Base-by-base conservation (phyloP, 2,113 vertebrate genomes). In the Bos taurus region DNA sequence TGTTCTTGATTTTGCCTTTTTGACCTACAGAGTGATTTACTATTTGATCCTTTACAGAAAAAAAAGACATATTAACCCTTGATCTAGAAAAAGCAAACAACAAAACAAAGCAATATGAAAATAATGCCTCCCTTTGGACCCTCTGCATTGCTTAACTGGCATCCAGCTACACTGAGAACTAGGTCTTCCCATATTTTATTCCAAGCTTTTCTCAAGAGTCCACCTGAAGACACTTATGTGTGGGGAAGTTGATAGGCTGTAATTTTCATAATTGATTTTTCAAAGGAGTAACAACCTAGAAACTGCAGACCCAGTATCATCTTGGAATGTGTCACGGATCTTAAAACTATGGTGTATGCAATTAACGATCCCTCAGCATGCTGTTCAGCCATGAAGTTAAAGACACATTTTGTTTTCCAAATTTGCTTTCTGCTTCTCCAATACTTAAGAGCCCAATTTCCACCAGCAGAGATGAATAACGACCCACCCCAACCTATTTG, bases 391-490 rank as follows among this genome's bases (percentile, higher is more conserved):
- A 64, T 36, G 46, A 97, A 94, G 94, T 10, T 9, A 88, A 90
- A 67, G 95, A 95, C 80, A 11, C 26, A 56, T 56, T 96, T 98
- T 97, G 88, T 94, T 97, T 98, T 98, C 97, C 81, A 43, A 97
- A 96, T 97, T 93, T 93, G 77, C 91, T 98, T 97, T 97, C 95
- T 95, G 97, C 97, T 97, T 98, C 96, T 84, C 83, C 95, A 94
- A 15, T 93, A 90, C 92, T 98, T 98, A 96, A 25, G 56, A 97
- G 98, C 97, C 93, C 97, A 94, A 74, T 98, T 98, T 98, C 95
- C 97, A 80, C 77, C 97, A 96, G 95, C 85, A 40, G 96, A 97
- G 96, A 95, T 98, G 97, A 98, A 97, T 97, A 96, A 94, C 88
- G 95, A 96, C 98, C 97, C 96, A 96, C 92, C 95, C 97, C 98